Conservation (phyloP, 2,888 invertebrate species). For the Drosophila hamatofila region DNA sequence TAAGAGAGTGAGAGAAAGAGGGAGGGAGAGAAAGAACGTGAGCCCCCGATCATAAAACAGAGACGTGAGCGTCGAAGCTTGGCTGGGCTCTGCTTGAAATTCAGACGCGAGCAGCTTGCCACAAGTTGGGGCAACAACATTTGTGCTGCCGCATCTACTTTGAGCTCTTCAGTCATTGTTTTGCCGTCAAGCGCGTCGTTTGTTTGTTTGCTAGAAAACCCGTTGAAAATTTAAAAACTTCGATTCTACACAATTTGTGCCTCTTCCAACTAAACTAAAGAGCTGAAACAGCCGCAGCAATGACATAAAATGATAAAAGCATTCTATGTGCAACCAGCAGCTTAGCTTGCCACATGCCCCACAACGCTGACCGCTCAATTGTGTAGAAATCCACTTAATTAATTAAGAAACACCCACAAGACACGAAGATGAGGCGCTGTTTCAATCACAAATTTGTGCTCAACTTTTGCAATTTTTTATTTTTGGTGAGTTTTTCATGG, state of each 20-base stretch:
- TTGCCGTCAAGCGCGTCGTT: slow-evolving; percentile 50
- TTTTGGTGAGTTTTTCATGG: slow-evolving; percentile 84
- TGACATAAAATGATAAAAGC: slow-evolving; percentile 12
- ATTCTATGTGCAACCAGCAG: slow-evolving; percentile 9
- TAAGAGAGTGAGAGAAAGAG: neutral
- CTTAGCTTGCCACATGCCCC: slow-evolving; percentile 24
- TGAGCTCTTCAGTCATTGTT: slow-evolving; percentile 54
- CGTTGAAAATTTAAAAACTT: slow-evolving; percentile 26
- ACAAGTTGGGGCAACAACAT: slow-evolving; percentile 47
- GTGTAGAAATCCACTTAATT: slow-evolving; percentile 28
- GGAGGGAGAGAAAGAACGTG: slow-evolving; percentile 9
- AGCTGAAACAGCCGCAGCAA: slow-evolving; percentile 2
- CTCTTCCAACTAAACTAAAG: neutral
- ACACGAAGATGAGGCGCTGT: slow-evolving; percentile 80
- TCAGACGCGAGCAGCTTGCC: slow-evolving; percentile 36
- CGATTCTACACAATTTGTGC: neutral
- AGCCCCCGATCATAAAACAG: slow-evolving; percentile 13
- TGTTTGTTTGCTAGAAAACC: slow-evolving; percentile 10
- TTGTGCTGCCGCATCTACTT: slow-evolving; percentile 20
- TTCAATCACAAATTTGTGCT: slow-evolving; percentile 88
- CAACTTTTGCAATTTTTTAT: slow-evolving; percentile 89
- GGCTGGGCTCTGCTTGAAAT: slow-evolving; percentile 2
- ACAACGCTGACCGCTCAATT: slow-evolving; percentile 39
- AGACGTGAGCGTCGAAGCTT: slow-evolving; percentile 27
- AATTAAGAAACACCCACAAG: slow-evolving; percentile 50